Conservation (phyloP, 1,140 invertebrate species). For the Polyergus mexicanus region DNA sequence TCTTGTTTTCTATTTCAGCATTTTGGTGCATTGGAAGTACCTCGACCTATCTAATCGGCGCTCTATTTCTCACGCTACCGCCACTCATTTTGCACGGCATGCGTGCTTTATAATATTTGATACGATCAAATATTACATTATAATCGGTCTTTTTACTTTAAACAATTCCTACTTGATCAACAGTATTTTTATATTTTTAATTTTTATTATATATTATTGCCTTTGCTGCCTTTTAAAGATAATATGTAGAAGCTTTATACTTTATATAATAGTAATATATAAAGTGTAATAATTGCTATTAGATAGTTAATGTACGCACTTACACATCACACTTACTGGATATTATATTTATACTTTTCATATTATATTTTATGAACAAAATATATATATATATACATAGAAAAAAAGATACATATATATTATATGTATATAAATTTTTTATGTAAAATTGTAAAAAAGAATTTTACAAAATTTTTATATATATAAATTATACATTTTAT, state of each 20-base stretch:
- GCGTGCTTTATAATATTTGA: constrained; percentile 5
- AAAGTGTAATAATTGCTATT: constrained; percentile 10
- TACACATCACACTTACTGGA: background rate
- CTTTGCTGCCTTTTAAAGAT: constrained; percentile 19
- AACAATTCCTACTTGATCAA: background rate
- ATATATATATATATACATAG: no score
- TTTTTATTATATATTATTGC: constrained; percentile 26
- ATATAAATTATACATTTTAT: constrained; percentile 32
- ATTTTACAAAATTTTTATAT: background rate
- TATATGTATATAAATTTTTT: background rate
- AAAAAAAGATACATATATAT: background rate
- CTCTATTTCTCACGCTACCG: constrained; percentile 89
- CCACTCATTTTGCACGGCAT: constrained; percentile 87
- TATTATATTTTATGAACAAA: background rate
- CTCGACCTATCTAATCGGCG: constrained; percentile 91
- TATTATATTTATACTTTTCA: background rate
- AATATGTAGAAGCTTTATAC: background rate
- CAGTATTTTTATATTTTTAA: constrained; percentile 66
- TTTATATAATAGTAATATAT: background rate
- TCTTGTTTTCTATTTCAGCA: constrained; percentile 86
- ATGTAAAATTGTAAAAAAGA: background rate
- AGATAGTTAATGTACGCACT: background rate
- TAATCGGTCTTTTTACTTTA: background rate
- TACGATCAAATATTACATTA: background rate
- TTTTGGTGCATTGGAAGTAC: constrained; percentile 94